These are phyloP conservation scores for Homalodisca vitripennis DNA, from an alignment of 1,140 invertebrate species.

Conservation along the genomic window DNA sequence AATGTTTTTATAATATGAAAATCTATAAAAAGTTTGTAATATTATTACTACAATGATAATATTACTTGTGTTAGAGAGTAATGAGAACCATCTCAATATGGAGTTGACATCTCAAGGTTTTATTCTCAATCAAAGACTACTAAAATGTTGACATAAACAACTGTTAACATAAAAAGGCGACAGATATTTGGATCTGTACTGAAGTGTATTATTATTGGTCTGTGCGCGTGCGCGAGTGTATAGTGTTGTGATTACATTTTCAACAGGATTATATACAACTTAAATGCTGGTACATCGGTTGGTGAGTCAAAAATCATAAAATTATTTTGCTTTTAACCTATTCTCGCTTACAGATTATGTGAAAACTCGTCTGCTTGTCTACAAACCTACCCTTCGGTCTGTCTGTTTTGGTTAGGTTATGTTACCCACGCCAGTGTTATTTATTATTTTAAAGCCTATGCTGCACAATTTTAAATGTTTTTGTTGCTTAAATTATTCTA, in stretches of 20 bases:
- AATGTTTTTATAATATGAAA: too few relatives aligned
- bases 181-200: too few relatives aligned
- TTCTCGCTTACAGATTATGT: background rate
- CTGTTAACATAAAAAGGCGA: too few relatives aligned
- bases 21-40: too few relatives aligned
- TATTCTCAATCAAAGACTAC: too few relatives aligned
- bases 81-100: too few relatives aligned
- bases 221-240: slow-evolving; percentile 6
- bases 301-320: slow-evolving; percentile 7
- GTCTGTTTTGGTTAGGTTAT: slow-evolving; percentile 26
- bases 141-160: too few relatives aligned
- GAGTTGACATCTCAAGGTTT: too few relatives aligned
- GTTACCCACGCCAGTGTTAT: slow-evolving; percentile 24
- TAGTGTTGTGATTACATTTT: too few relatives aligned
- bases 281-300: slow-evolving; percentile 11
- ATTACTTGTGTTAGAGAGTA: too few relatives aligned
- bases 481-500: background rate
- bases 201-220: background rate
- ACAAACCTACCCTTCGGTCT: background rate
- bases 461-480: background rate
- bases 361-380: background rate
- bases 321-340: background rate
- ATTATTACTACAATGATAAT: too few relatives aligned
- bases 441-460: background rate
- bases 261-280: too few relatives aligned